Percentiles rank a stretch among this genome's conserved stretches.
phyloP scores from a whole-genome alignment of 2,797 vertebrate species.

The Chlorospingus semifuscus region DNA sequence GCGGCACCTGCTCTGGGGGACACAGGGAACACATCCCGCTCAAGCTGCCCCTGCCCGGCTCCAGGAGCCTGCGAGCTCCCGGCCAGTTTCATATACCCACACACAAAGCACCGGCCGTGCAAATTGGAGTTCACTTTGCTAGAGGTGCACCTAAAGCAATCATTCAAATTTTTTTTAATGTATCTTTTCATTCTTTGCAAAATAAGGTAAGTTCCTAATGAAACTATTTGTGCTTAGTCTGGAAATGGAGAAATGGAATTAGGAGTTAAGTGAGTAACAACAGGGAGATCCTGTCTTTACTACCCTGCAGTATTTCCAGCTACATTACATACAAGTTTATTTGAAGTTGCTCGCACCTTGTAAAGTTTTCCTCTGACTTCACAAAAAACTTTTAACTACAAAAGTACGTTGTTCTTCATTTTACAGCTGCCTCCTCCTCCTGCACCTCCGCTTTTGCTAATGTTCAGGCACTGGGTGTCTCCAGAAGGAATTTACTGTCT shows the following conservation, averaged over 20 bases:
- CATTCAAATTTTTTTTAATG: fast-evolving
- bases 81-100: fast-evolving
- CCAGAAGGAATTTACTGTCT: background rate
- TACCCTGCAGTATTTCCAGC: background rate
- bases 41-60: background rate
- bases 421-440: background rate
- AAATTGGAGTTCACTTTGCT: background rate
- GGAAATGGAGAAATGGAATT: background rate
- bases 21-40: fast-evolving
- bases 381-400: background rate
- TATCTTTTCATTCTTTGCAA: background rate
- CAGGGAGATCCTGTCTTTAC: background rate
- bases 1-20: background rate
- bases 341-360: background rate
- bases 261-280: background rate
- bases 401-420: background rate
- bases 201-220: background rate
- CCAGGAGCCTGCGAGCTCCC: fast-evolving
- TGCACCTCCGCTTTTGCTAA: background rate
- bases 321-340: background rate
- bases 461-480: background rate
- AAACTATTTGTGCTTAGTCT: background rate
- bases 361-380: background rate
- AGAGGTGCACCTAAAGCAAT: background rate
- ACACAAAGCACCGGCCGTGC: fast-evolving